Conservation (phyloP, 2,797 vertebrate species). For the Argya squamiceps region DNA sequence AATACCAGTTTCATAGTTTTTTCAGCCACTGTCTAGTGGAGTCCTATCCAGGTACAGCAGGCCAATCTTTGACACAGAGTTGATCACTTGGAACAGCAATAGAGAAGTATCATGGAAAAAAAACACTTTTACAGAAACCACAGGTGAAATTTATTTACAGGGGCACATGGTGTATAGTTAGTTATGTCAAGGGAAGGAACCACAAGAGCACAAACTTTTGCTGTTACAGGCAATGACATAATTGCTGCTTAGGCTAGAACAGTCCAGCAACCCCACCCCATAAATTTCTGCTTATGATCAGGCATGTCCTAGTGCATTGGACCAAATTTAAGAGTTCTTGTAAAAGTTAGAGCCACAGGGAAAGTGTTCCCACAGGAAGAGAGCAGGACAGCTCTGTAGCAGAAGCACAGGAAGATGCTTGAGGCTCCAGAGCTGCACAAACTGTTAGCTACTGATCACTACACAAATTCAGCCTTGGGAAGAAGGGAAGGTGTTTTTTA, state of each 20-base stretch:
- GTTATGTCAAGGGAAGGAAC: not conserved
- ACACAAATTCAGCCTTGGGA: not conserved
- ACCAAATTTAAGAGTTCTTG: not conserved
- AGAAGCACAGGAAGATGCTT: not conserved
- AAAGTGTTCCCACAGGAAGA: not conserved
- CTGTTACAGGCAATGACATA: not conserved
- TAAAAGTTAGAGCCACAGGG: not conserved
- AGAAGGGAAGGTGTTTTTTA: not conserved
- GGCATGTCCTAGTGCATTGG: not conserved
- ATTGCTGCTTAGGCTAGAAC: not conserved
- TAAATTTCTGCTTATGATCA: not conserved
- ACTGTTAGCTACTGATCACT: not conserved
- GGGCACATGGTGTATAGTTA: fast-evolving
- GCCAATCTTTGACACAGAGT: not conserved
- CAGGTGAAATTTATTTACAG: not conserved
- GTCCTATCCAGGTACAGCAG: not conserved
- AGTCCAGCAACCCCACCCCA: not conserved
- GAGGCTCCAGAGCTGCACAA: not conserved
- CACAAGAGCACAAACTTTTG: not conserved
- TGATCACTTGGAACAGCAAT: not conserved
- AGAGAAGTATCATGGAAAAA: not conserved
- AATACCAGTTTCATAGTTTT: not conserved
- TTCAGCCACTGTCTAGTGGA: not conserved
- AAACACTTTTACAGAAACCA: not conserved
- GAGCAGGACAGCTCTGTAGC: not conserved